Evolutionary conservation across 2,113 vertebrate genomes (phyloP).

Genomic region (Chunga burmeisteri): DNA sequence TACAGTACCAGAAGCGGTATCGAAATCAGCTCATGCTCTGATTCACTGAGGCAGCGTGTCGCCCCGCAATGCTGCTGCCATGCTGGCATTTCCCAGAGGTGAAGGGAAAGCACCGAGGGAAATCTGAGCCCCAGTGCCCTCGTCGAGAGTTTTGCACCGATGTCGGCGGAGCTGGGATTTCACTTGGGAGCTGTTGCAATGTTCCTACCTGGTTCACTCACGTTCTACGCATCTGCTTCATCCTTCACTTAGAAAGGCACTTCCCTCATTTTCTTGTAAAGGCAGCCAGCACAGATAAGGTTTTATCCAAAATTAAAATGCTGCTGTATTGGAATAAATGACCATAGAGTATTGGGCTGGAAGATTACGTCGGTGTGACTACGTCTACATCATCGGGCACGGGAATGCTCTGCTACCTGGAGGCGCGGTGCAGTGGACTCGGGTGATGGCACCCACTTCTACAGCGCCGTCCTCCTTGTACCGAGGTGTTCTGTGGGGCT

Average conservation of each 20-base stretch:
- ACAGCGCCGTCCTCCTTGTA: background rate
- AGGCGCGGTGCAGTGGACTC: background rate
- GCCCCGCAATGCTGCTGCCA: background rate
- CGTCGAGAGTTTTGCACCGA: background rate
- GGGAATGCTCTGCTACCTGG: background rate
- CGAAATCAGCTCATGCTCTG: background rate
- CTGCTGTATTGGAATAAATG: background rate
- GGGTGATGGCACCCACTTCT: background rate
- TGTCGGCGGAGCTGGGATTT: background rate
- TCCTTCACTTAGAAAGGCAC: background rate
- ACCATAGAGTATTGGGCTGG: background rate
- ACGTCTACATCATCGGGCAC: fast-evolving
- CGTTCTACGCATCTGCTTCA: background rate
- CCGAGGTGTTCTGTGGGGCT: background rate
- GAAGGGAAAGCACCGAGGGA: background rate
- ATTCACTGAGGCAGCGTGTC: background rate
- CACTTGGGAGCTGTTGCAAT: background rate
- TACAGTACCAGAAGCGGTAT: background rate
- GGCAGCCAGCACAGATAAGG: background rate
- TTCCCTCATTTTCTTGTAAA: background rate
- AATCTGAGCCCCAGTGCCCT: background rate
- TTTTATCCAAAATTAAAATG: background rate
- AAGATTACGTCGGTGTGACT: background rate
- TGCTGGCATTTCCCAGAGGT: background rate
- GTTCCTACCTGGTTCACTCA: background rate